Evolutionary conservation across 2,888 invertebrate species (phyloP).

Genomic region (Leptinotarsa rubiginosa): DNA sequence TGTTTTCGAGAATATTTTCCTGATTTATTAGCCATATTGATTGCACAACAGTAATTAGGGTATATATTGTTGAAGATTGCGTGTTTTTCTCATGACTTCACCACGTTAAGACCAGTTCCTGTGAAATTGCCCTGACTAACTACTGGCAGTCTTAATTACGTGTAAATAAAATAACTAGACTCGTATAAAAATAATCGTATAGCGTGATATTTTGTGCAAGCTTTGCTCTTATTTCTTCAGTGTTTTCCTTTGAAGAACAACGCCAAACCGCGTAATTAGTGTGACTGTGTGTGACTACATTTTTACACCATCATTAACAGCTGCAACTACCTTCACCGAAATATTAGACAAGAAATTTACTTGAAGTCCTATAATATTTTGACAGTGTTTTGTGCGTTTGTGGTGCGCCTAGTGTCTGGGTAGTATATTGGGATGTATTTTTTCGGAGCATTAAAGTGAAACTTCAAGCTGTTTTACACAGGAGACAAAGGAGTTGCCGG

Average conservation of each 20-base stretch:
- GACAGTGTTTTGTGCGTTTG: constrained; percentile 6
- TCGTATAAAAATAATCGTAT: constrained; percentile 38
- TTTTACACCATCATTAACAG: constrained; percentile 6
- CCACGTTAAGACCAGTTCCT: constrained; percentile 24
- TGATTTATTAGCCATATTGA: background rate
- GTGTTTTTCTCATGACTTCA: background rate
- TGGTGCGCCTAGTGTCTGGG: background rate
- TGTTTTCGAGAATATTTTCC: background rate
- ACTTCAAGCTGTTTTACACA: constrained; percentile 61
- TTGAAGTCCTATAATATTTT: background rate
- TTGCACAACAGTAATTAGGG: background rate
- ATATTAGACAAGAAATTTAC: background rate
- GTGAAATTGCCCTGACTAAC: constrained; percentile 30
- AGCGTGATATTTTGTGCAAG: constrained; percentile 40
- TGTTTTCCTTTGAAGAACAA: constrained; percentile 9
- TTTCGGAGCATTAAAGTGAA: constrained; percentile 2
- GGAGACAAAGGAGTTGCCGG: constrained; percentile 58
- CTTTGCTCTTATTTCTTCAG: constrained; percentile 25
- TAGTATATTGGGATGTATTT: background rate
- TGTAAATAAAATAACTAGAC: constrained; percentile 30
- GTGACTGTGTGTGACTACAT: constrained; percentile 2
- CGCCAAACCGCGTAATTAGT: constrained; percentile 20
- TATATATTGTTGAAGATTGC: constrained; percentile 2
- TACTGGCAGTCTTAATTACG: constrained; percentile 37
- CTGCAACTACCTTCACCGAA: background rate